Evolutionary conservation across 2,888 invertebrate species (phyloP), one percentile per base, ranked within the genome.

Genomic region (Xanthorhoe spadicearia): DNA sequence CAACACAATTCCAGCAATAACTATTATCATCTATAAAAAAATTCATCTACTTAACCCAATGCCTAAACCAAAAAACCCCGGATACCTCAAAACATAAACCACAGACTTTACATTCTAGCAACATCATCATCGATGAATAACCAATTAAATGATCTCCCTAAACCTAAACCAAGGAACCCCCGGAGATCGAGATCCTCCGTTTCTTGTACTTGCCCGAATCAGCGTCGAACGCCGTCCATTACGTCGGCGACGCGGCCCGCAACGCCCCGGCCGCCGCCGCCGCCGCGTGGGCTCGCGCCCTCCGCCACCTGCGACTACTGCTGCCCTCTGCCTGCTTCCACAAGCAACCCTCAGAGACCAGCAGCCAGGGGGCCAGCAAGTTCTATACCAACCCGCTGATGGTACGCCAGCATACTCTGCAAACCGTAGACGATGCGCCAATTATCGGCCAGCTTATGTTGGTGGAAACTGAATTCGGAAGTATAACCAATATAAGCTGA

Each of bases 371-470:
- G 63, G 81, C 83, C 78, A 88, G 86, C 73, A 83, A 85, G 70
- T 89, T 88, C 81, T 90, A 90, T 83, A 85, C 84, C 83, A 86
- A 88, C 82, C 86, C 90, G 74, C 77, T 85, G 74, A 85, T 85
- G 92, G 91, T 92, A 92, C 83, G 88, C 68, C 46, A 61, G n/a
- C n/a, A n/a, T n/a, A n/a, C n/a, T n/a, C n/a, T n/a, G n/a, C n/a
- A n/a, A n/a, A n/a, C n/a, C n/a, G n/a, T n/a, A n/a, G 50, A 13
- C 19, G 23, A 13, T 43, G n/a, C n/a, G n/a, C n/a, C n/a, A n/a
- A n/a, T n/a, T n/a, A n/a, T 3, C 23, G 23, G 23, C 23, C 23
- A 23, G 23, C n/a, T n/a, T n/a, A n/a, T 23, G 23, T 23, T 23
- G 23, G 23, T 23, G 4, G 35, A 9, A 2, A 10, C n/a, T n/a